A percentile compares a stretch with the other conserved stretches of the same genome.
phyloP scores from a whole-genome alignment of 2,113 vertebrate species.

The Heteronetta atricapilla region DNA sequence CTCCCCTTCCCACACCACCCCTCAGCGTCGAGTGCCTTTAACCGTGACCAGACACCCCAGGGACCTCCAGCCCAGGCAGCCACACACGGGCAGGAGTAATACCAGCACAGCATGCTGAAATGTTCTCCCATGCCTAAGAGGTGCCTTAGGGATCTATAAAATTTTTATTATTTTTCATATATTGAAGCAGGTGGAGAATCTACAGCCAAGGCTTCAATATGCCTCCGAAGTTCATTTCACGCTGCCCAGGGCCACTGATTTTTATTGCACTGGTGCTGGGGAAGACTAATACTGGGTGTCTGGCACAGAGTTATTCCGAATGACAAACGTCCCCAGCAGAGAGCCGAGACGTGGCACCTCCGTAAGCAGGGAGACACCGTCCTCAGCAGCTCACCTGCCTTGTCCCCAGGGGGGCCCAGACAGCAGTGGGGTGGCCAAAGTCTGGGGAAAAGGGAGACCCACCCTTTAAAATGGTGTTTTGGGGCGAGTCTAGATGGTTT shows the following conservation, averaged over 20 bases:
- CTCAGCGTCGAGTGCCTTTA: neutral
- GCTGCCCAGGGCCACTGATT: neutral
- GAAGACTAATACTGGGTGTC: neutral
- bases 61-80: neutral
- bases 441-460: neutral
- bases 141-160: slow-evolving; percentile 23
- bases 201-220: neutral
- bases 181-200: slow-evolving; percentile 17
- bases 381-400: neutral
- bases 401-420: neutral
- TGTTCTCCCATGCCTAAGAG: neutral
- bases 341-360: neutral
- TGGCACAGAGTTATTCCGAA: neutral
- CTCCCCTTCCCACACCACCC: neutral
- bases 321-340: neutral
- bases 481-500: neutral
- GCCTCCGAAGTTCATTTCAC: slow-evolving; percentile 2
- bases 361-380: neutral
- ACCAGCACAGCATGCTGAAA: neutral
- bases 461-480: accelerated
- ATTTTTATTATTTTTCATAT: slow-evolving; percentile 23
- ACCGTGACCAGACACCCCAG: neutral
- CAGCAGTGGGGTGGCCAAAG: accelerated
- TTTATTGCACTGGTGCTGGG: neutral
- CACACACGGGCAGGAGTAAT: neutral